phyloP scores from a whole-genome alignment of 2,888 invertebrate species.

The Parnassius apollo region DNA sequence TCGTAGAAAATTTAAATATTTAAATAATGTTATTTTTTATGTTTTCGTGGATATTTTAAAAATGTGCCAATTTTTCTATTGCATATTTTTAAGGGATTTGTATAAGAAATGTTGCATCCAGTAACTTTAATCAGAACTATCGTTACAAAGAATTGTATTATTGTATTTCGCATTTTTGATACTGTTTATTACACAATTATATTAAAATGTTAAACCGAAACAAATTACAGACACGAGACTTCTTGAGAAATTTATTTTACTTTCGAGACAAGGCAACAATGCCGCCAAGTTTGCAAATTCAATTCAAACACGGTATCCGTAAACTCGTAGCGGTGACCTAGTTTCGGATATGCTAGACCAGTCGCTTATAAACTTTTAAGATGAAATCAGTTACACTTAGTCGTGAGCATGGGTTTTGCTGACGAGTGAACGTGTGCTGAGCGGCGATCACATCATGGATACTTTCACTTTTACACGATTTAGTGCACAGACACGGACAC shows the following conservation, averaged over 20 bases:
- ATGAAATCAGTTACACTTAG: constrained; percentile 7
- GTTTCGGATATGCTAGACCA: constrained; percentile 14
- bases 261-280: constrained; percentile 13
- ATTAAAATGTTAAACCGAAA: constrained; percentile 5
- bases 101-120: no score
- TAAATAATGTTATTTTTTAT: no score
- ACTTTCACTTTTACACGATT: constrained; percentile 77
- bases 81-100: no score
- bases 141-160: background rate
- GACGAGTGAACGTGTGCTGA: constrained; percentile 34
- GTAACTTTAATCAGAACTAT: no score
- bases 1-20: no score
- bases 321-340: constrained; percentile 3
- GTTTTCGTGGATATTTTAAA: no score
- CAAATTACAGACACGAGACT: constrained; percentile 14
- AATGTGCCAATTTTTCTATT: no score
- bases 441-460: constrained; percentile 55
- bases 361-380: constrained; percentile 1
- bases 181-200: constrained; percentile 9
- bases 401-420: constrained; percentile 28
- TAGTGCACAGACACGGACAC: constrained; percentile 58
- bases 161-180: constrained; percentile 5
- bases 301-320: constrained; percentile 9
- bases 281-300: constrained; percentile 16
- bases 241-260: constrained; percentile 18